A percentile compares a stretch with the other conserved stretches of the same genome.
Conservation (phyloP, 1,140 invertebrate genomes). For the Bombus fervidus region DNA sequence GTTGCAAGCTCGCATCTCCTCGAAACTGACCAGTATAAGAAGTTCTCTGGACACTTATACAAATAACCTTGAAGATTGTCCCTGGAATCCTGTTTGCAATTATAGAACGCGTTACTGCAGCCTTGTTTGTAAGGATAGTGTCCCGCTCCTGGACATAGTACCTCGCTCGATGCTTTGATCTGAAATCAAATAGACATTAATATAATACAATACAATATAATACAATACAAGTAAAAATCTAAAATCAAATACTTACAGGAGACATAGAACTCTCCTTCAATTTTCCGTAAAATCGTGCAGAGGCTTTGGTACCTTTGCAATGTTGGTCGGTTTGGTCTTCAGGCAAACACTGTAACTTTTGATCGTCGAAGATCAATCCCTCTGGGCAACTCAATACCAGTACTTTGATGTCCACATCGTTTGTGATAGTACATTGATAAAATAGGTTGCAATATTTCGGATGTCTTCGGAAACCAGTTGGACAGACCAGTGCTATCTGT, state of each 20-base stretch:
- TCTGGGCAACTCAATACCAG: conserved; percentile 89
- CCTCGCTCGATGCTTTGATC: conserved; percentile 84
- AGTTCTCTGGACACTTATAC: conserved; percentile 89
- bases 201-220: too few species aligned
- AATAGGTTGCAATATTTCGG: conserved; percentile 92
- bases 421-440: conserved; percentile 89
- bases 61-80: conserved; percentile 86
- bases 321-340: conserved; percentile 83
- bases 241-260: conserved; percentile 83
- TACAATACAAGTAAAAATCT: background rate
- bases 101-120: conserved; percentile 89
- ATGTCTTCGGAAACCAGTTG: conserved; percentile 91
- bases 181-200: conserved; percentile 80
- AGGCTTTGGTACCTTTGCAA: conserved; percentile 83
- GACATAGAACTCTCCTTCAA: conserved; percentile 82
- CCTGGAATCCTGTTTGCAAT: conserved; percentile 84
- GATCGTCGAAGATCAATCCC: conserved; percentile 89
- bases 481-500: conserved; percentile 89
- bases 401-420: conserved; percentile 86
- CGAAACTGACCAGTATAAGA: conserved; percentile 89
- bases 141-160: conserved; percentile 87
- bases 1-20: conserved; percentile 87
- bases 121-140: conserved; percentile 86
- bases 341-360: conserved; percentile 87
- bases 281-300: conserved; percentile 83